phyloP scores from a whole-genome alignment of 2,113 vertebrate species.

The Corythaeola cristata region DNA sequence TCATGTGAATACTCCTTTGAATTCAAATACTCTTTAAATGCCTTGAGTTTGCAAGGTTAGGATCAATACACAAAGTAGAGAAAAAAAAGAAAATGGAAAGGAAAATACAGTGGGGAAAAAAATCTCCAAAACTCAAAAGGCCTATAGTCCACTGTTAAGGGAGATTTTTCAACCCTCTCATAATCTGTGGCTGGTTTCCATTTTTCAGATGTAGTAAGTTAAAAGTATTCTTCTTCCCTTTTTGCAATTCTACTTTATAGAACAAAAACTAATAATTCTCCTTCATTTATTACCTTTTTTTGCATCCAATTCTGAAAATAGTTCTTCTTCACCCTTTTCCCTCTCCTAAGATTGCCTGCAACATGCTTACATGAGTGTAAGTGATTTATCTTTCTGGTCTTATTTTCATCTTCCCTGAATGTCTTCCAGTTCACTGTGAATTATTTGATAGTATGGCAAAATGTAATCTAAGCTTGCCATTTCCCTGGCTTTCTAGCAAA shows the following conservation, averaged over 20 bases:
- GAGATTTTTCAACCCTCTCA: conserved; percentile 15
- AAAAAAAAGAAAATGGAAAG: not conserved
- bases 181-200: not conserved
- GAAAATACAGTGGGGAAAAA: not conserved
- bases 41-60: not conserved
- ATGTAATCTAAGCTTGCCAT: not conserved
- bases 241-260: not conserved
- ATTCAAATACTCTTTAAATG: conserved; percentile 27
- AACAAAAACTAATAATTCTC: not conserved
- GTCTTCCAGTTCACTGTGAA: conserved; percentile 3
- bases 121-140: not conserved
- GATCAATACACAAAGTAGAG: not conserved
- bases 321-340: not conserved
- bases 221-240: not conserved
- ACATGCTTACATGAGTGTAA: conserved; percentile 1
- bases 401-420: conserved; percentile 38
- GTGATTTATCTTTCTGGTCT: conserved; percentile 17
- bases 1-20: conserved; percentile 1
- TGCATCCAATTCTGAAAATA: not conserved
- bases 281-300: not conserved
- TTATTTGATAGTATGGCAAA: conserved; percentile 13
- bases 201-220: not conserved
- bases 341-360: not conserved
- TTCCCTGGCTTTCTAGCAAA: not conserved
- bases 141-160: not conserved